A percentile compares a stretch with the other conserved stretches of the same genome.
phyloP scores from a whole-genome alignment of 2,113 vertebrate species.

The Mastomys natalensis region DNA sequence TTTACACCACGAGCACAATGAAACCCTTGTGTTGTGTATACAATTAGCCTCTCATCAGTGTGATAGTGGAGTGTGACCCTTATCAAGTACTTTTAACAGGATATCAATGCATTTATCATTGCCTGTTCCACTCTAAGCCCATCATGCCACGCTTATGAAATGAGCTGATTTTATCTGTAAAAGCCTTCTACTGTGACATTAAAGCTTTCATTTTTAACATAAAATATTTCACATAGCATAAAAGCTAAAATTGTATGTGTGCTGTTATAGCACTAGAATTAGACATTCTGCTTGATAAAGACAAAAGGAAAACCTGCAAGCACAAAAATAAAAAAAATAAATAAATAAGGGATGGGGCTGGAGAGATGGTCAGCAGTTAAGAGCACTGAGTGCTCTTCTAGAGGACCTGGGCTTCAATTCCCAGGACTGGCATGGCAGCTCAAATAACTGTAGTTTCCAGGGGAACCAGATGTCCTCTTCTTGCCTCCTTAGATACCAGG shows the following conservation, averaged over 20 bases:
- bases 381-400: background rate
- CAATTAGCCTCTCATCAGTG: slow-evolving; percentile 12
- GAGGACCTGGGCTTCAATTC: background rate
- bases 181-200: slow-evolving; percentile 1
- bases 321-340: background rate
- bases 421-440: background rate
- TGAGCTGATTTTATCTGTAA: slow-evolving; percentile 6
- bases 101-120: background rate
- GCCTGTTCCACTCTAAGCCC: background rate
- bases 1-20: background rate
- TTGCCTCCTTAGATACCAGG: background rate
- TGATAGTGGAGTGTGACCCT: background rate
- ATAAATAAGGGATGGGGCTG: background rate
- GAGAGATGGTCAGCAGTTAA: background rate
- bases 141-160: background rate
- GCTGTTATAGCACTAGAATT: background rate
- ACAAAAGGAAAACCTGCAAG: background rate
- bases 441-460: background rate
- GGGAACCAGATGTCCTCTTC: background rate
- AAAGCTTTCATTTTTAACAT: slow-evolving; percentile 36
- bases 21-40: background rate
- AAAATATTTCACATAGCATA: background rate
- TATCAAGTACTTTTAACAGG: background rate
- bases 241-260: background rate
- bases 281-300: background rate